Evolutionary conservation across 1,140 invertebrate genomes (phyloP).

Genomic region (Drosophila hydei): DNA sequence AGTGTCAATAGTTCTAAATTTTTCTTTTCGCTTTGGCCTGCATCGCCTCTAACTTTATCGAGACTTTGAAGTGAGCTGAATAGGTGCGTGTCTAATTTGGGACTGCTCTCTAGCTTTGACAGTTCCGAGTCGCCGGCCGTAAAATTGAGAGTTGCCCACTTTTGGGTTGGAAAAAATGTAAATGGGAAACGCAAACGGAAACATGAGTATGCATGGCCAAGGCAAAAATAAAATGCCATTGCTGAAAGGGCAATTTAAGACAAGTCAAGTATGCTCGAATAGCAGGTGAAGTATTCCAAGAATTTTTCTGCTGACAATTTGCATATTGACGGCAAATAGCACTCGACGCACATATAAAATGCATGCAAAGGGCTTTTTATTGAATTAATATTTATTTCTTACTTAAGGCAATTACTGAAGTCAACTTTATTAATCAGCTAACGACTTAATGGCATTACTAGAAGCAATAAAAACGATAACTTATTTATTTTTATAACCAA

Average conservation of each 20-base stretch:
- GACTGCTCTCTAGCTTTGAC: slow-evolving; percentile 12
- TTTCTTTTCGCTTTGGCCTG: slow-evolving; percentile 8
- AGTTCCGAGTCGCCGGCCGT: slow-evolving; percentile 12
- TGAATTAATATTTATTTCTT: too few relatives aligned
- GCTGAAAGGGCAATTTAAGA: slow-evolving; percentile 27
- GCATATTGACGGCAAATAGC: slow-evolving; percentile 32
- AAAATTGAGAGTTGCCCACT: slow-evolving; percentile 22
- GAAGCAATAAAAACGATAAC: not conserved
- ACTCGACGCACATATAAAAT: not conserved
- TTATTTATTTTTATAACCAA: not conserved
- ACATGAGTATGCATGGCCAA: slow-evolving; percentile 1
- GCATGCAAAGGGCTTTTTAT: too few relatives aligned
- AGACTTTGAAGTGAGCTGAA: slow-evolving; percentile 44
- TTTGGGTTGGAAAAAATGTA: slow-evolving; percentile 13
- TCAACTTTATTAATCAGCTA: too few relatives aligned
- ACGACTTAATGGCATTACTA: too few relatives aligned
- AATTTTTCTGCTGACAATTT: slow-evolving; percentile 38
- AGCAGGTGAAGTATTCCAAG: slow-evolving; percentile 27
- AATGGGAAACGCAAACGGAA: slow-evolving; percentile 14
- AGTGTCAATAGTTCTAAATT: slow-evolving; percentile 34
- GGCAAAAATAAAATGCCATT: slow-evolving; percentile 15
- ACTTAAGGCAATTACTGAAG: too few relatives aligned
- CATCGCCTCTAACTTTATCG: slow-evolving; percentile 32
- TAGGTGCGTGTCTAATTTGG: slow-evolving; percentile 38
- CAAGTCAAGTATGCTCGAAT: slow-evolving; percentile 30